Evolutionary conservation across 2,797 vertebrate genomes (phyloP).

Genomic region (Coccyzus lansbergi): DNA sequence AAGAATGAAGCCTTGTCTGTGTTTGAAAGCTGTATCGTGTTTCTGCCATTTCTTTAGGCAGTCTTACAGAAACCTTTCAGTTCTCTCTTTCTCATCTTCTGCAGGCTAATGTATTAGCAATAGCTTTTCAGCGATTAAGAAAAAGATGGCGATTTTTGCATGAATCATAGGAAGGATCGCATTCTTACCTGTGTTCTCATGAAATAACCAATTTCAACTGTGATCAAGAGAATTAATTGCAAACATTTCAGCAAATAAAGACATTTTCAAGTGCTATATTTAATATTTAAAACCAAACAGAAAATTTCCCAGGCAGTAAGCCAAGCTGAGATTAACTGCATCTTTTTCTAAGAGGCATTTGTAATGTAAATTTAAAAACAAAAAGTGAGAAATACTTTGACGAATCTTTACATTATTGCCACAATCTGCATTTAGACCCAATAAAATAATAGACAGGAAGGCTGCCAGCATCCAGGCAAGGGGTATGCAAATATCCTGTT

Average conservation of each 20-base stretch:
- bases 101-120: conserved; percentile 27
- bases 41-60: conserved; percentile 57
- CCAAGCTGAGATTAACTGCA: conserved; percentile 47
- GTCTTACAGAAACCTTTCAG: conserved; percentile 39
- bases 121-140: conserved; percentile 13
- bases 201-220: neutral
- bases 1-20: conserved; percentile 69
- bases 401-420: conserved; percentile 28
- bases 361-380: conserved; percentile 42
- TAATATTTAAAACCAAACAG: conserved; percentile 19
- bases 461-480: conserved; percentile 23
- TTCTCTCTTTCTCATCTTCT: neutral
- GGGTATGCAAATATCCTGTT: neutral
- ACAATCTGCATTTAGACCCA: conserved; percentile 5
- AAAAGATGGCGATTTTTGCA: neutral
- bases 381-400: conserved; percentile 33
- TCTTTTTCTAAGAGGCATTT: conserved; percentile 20
- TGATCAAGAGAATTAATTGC: conserved; percentile 27
- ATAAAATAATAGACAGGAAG: conserved; percentile 38
- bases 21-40: conserved; percentile 57
- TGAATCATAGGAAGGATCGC: neutral
- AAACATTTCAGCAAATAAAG: conserved; percentile 41
- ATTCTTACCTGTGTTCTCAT: conserved; percentile 11
- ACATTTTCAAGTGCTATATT: conserved; percentile 6
- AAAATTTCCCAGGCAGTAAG: conserved; percentile 49